Conservation (phyloP, 2,113 vertebrate genomes). For the Fregata magnificens region DNA sequence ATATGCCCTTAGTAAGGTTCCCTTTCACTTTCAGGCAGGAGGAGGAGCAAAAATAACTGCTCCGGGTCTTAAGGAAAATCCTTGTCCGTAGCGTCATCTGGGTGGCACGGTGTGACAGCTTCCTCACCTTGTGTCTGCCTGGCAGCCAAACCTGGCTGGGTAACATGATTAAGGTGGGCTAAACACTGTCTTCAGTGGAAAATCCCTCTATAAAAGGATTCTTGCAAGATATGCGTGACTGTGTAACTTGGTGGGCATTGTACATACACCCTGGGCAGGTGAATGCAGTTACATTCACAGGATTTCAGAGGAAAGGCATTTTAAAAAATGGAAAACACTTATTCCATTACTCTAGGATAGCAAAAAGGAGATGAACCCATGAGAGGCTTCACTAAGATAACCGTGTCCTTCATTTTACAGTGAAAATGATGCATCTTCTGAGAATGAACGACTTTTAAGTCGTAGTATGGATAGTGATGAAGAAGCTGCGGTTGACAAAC, state of each 20-base stretch:
- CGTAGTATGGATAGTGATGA: constrained; percentile 97
- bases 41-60: not conserved
- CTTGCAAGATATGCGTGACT: not conserved
- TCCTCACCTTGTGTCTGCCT: not conserved
- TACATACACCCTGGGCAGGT: not conserved
- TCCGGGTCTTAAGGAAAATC: not conserved
- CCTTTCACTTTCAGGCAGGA: not conserved
- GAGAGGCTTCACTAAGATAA: not conserved
- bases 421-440: constrained; percentile 96
- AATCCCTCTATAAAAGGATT: not conserved
- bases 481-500: constrained; percentile 90
- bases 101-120: not conserved
- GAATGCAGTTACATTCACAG: not conserved
- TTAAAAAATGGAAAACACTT: not conserved
- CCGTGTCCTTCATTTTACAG: constrained; percentile 65
- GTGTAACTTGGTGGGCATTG: not conserved
- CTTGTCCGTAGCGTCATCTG: not conserved
- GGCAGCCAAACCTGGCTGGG: not conserved
- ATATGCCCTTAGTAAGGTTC: not conserved
- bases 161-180: not conserved
- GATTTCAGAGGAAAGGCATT: not conserved
- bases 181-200: not conserved
- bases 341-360: not conserved
- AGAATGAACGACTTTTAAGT: constrained; percentile 94
- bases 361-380: not conserved